Base-by-base conservation (phyloP, 2,888 invertebrate species). In the Folsomia manolachei region DNA sequence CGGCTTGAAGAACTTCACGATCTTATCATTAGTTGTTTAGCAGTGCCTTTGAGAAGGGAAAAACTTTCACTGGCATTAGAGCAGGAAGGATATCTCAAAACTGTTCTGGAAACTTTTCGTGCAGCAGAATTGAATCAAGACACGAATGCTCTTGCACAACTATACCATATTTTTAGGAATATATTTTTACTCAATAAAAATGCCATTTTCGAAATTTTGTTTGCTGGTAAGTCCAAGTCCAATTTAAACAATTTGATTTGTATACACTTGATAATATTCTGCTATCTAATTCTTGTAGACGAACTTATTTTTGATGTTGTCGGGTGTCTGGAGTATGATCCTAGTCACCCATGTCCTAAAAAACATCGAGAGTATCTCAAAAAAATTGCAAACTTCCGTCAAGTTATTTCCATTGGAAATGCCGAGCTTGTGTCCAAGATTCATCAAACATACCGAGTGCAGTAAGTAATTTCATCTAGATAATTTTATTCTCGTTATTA, bases 401-500 rank as follows among this genome's bases (percentile, higher is more conserved):
- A 94, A 85, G 94, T 94, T 71, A 93, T 99, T 82, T 96, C 97
- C 72, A 97, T 99, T 75, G 91, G 92, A 83, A 97, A 97, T 85
- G 89, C 89, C 78, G 98, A 98, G 86, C 88, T 99, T 80, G 87
- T 96, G 81, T 92, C 95, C 71, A 99, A 99, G 88, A 99, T 99
- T 82, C 99, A 99, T 86, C 98, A 99, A 86, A 99, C 98, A 71
- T 99, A 97, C 86, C 90, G 98, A 84, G 97, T 99, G 83, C 99
- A 99, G 39, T 39, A 39, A 39, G 39, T 39, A 9, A 39, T 39
- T 39, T 39, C n/a, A 39, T 39, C 4, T 39, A 9, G 39, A n/a
- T n/a, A n/a, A n/a, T n/a, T n/a, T n/a, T n/a, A n/a, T n/a, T n/a
- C n/a, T n/a, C n/a, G n/a, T n/a, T n/a, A n/a, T n/a, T n/a, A n/a